Evolutionary conservation across 2,888 invertebrate species (phyloP).

Genomic region (Oxycera nigricornis): DNA sequence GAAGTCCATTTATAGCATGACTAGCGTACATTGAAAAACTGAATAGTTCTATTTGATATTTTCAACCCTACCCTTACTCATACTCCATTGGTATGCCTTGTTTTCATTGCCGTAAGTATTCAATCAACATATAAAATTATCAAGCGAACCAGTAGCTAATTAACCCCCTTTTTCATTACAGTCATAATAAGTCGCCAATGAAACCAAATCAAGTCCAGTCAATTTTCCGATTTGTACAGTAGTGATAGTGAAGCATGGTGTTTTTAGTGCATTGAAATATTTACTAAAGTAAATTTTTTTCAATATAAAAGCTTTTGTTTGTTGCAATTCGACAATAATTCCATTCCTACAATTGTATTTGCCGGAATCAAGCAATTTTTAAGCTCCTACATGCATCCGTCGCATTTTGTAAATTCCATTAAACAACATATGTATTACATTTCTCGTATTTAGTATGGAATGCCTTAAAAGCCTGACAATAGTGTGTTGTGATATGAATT

Average conservation of each 20-base stretch:
- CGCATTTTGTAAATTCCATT: background rate
- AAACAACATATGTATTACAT: background rate
- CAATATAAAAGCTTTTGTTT: background rate
- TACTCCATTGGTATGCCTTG: too few species aligned
- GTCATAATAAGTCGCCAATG: background rate
- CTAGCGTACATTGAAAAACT: too few species aligned
- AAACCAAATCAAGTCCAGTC: slow-evolving; percentile 8
- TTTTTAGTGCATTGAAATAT: slow-evolving; percentile 13
- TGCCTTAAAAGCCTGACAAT: slow-evolving; percentile 1
- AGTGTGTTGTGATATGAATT: slow-evolving; percentile 5
- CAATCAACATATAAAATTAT: too few species aligned
- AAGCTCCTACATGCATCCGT: background rate
- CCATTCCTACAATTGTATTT: background rate
- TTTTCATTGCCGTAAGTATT: too few species aligned
- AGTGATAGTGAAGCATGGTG: slow-evolving; percentile 32
- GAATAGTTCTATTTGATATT: too few species aligned
- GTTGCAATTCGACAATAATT: background rate
- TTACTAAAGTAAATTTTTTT: too few species aligned
- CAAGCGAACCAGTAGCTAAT: background rate
- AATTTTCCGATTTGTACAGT: slow-evolving; percentile 14
- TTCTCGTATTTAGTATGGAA: background rate
- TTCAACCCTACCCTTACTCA: too few species aligned
- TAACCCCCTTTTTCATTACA: slow-evolving; percentile 16
- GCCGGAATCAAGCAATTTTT: background rate
- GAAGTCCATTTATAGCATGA: too few species aligned